Evolutionary conservation across 2,797 vertebrate species (phyloP).

Genomic region (Paguma larvata): DNA sequence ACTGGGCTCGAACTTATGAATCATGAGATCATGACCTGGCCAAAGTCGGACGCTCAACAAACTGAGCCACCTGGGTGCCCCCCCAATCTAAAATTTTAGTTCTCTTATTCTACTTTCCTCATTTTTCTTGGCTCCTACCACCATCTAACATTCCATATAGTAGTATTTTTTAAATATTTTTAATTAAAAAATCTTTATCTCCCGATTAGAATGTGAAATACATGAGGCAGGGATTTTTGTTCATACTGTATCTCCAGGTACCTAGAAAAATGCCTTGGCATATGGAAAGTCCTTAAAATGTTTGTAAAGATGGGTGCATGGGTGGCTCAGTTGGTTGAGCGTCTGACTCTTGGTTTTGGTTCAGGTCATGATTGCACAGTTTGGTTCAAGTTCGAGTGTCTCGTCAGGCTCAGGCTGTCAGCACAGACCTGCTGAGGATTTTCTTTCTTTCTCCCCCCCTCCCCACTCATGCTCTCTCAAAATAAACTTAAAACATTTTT

Average conservation of each 20-base stretch:
- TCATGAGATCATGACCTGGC: too few species aligned
- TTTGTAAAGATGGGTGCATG: background rate
- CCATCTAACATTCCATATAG: background rate
- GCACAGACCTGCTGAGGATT: too few species aligned
- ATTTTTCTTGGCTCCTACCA: conserved; percentile 11
- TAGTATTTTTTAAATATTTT: background rate
- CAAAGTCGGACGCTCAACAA: too few species aligned
- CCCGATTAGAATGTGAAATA: background rate
- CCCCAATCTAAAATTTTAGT: background rate
- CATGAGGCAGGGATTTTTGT: background rate
- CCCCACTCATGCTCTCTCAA: too few species aligned
- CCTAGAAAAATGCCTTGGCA: background rate
- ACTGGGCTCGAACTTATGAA: too few species aligned
- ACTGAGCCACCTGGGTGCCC: background rate
- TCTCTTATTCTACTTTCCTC: background rate
- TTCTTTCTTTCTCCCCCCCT: too few species aligned
- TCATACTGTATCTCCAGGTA: background rate
- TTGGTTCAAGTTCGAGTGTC: too few species aligned
- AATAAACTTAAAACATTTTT: too few species aligned
- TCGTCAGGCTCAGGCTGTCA: too few species aligned
- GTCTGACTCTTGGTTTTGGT: too few species aligned
- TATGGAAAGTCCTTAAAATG: background rate
- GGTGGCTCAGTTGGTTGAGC: too few species aligned
- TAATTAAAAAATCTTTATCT: background rate
- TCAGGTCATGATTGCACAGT: too few species aligned